These are phyloP conservation scores for Leucoma salicis DNA, from an alignment of 2,888 invertebrate genomes.

Conservation along the genomic window DNA sequence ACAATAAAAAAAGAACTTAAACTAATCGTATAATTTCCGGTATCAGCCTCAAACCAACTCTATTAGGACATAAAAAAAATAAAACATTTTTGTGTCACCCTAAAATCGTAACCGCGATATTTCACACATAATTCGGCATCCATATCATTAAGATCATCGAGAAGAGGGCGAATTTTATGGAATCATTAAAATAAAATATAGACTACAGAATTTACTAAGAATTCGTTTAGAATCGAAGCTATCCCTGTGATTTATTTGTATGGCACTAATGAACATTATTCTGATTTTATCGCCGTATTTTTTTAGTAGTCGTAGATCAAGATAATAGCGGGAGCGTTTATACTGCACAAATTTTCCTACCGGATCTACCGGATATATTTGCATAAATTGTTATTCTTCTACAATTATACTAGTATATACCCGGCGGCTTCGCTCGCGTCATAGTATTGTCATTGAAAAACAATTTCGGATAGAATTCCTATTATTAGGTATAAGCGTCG, in stretches of 20 bases:
- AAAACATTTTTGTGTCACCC: neutral
- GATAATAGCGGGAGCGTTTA: neutral
- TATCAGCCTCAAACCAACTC: too few relatives aligned
- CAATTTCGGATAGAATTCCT: too few relatives aligned
- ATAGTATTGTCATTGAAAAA: too few relatives aligned
- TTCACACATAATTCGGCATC: neutral
- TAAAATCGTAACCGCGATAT: neutral
- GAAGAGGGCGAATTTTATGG: slow-evolving; percentile 1
- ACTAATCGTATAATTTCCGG: too few relatives aligned
- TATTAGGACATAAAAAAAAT: too few relatives aligned
- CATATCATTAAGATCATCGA: neutral
- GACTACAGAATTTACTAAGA: slow-evolving; percentile 10
- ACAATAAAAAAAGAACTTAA: too few relatives aligned
- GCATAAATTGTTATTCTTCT: too few relatives aligned
- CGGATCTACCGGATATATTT: too few relatives aligned
- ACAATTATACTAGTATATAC: too few relatives aligned
- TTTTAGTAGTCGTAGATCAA: slow-evolving; percentile 1
- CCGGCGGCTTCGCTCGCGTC: too few relatives aligned
- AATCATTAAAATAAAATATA: slow-evolving; percentile 6
- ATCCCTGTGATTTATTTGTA: slow-evolving; percentile 21
- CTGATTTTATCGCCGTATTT: slow-evolving; percentile 24
- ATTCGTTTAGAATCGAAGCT: slow-evolving; percentile 5
- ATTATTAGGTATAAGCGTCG: too few relatives aligned
- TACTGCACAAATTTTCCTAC: too few relatives aligned
- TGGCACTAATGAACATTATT: slow-evolving; percentile 23